phyloP scores from a whole-genome alignment of 1,140 invertebrate species.

The Charaxes varanes region DNA sequence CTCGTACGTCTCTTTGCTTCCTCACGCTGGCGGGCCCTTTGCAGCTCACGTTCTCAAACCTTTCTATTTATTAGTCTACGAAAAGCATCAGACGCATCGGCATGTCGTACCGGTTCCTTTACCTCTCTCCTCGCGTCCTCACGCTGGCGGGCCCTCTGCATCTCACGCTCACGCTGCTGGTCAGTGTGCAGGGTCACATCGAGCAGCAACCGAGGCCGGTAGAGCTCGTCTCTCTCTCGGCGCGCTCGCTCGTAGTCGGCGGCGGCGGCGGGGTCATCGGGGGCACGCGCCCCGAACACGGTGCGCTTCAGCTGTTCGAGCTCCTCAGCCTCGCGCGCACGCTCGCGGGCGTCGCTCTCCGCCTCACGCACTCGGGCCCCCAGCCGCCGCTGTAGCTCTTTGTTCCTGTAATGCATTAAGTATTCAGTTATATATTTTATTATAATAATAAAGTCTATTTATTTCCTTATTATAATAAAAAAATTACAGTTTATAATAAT shows the following conservation, averaged over 20 bases:
- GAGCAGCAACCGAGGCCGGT: constrained; percentile 86
- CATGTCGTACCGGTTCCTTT: too few species aligned
- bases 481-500: too few species aligned
- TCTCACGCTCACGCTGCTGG: constrained; percentile 73
- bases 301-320: constrained; percentile 90
- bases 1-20: constrained; percentile 57
- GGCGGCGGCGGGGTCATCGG: constrained; percentile 44
- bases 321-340: constrained; percentile 93
- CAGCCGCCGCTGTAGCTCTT: constrained; percentile 90
- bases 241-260: constrained; percentile 70
- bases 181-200: constrained; percentile 77
- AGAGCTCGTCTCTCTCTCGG: constrained; percentile 87
- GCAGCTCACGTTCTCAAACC: constrained; percentile 74
- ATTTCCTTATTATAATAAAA: too few species aligned
- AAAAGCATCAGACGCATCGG: too few species aligned
- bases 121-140: constrained; percentile 65
- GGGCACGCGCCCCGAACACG: constrained; percentile 86
- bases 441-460: too few species aligned
- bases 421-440: too few species aligned
- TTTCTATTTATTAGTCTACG: too few species aligned
- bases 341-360: constrained; percentile 91
- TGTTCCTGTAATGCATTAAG: constrained; percentile 81
- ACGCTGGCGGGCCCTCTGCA: constrained; percentile 71
- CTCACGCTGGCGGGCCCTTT: constrained; percentile 73
- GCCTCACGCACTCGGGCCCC: constrained; percentile 94